These are phyloP conservation scores for Acanthochromis polyacanthus DNA, from an alignment of 2,113 vertebrate genomes.

Conservation along the genomic window DNA sequence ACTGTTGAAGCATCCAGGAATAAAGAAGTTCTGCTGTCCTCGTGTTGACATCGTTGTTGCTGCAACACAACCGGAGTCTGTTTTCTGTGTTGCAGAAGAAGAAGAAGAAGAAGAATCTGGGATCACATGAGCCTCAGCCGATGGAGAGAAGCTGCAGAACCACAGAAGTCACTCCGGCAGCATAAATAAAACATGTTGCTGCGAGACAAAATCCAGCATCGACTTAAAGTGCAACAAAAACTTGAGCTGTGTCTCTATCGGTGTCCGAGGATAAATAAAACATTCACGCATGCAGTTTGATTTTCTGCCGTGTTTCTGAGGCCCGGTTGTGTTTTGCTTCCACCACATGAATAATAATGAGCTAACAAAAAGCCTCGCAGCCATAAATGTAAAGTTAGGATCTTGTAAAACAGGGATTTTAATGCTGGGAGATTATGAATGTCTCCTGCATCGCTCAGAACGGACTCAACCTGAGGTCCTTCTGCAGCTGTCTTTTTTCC, in stretches of 20 bases:
- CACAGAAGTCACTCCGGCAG: conserved; percentile 14
- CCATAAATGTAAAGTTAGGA: background rate
- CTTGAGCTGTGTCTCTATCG: background rate
- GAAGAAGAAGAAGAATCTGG: background rate
- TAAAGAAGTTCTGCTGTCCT: background rate
- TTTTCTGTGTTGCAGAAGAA: background rate
- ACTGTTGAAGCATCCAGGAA: background rate
- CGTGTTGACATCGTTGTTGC: background rate
- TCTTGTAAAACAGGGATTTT: background rate
- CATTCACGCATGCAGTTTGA: background rate
- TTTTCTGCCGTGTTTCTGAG: background rate
- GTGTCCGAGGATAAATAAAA: conserved; percentile 54
- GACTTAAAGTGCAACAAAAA: conserved; percentile 39
- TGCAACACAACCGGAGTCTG: background rate
- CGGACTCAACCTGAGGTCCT: too few species aligned
- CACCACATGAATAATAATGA: conserved; percentile 45
- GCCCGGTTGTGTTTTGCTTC: background rate
- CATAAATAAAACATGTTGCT: conserved; percentile 64
- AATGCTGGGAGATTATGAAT: background rate
- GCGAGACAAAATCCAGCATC: conserved; percentile 45
- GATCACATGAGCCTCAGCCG: background rate
- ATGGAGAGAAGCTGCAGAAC: conserved; percentile 12
- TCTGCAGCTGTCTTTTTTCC: background rate
- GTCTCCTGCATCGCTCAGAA: too few species aligned
- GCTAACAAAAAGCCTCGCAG: background rate